Evolutionary conservation across 2,113 vertebrate species (phyloP).

Genomic region (Numenius arquata): DNA sequence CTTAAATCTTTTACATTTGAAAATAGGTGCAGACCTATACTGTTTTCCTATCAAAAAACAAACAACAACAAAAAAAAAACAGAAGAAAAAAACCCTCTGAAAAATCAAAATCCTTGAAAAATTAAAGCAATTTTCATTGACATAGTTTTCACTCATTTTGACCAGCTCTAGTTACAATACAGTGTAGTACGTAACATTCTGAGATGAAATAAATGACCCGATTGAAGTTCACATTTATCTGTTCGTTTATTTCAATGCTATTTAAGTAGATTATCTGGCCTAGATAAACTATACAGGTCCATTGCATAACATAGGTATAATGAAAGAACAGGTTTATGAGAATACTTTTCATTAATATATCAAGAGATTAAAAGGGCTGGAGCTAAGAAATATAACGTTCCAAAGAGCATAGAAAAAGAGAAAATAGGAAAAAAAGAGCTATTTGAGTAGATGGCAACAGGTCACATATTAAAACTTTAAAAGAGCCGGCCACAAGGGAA

Average conservation of each 20-base stretch:
- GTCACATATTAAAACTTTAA: conserved; percentile 33
- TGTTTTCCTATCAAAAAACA: neutral
- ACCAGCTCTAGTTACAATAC: neutral
- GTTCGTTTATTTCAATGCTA: neutral
- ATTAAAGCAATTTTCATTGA: neutral
- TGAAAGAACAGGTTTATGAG: neutral
- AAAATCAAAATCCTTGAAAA: neutral
- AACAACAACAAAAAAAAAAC: neutral
- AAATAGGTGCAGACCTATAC: neutral
- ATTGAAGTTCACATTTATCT: neutral
- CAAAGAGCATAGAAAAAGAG: neutral
- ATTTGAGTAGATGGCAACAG: neutral
- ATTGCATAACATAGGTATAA: neutral
- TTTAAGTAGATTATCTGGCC: neutral
- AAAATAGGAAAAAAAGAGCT: conserved; percentile 19
- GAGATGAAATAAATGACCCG: neutral
- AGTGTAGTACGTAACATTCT: neutral
- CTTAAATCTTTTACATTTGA: neutral
- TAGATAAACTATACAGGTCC: neutral
- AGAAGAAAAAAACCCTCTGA: neutral
- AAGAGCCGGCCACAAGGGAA: conserved; percentile 4
- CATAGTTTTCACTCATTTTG: neutral
- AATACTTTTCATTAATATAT: conserved; percentile 14
- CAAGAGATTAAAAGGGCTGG: neutral
- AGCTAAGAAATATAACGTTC: neutral